Evolutionary conservation across 2,888 invertebrate genomes (phyloP), one percentile per base, ranked within the genome.

Genomic region (Hybos culiciformis): DNA sequence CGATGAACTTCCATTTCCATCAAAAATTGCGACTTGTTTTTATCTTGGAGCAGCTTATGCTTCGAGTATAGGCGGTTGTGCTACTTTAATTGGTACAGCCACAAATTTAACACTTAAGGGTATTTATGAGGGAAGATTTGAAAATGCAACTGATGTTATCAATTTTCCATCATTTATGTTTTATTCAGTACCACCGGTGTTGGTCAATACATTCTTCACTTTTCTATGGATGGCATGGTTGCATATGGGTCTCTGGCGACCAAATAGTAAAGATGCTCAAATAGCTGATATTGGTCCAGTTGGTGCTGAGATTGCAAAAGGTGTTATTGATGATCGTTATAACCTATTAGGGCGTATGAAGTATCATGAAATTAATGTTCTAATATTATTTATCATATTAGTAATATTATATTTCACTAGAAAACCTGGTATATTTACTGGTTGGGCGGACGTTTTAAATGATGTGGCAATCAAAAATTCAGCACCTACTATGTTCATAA

Each of bases 401-500:
- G 82, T 93, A 12, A 56, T 83, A 41, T 71, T 93, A 54, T 94
- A 92, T 81, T 84, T 93, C 62, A 84, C 91, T 62, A 75, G 92
- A 38, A 80, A 80, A 47, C 93, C 93, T 0, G 85, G 87, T 48
- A 86, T 92, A 61, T 80, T 90, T 55, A 70, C 72, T 0, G 93
- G 93, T 2, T 93, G 93, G 91, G 84, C 87, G 1, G 75, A 78
- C 47, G 63, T 75, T 24, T 69, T 83, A 44, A 77, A 40, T 24
- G 11, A 14, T 20, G 19, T 24, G 38, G 29, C n/a, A 50, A 79
- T 85, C 24, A 80, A 81, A 54, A 85, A 86, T 54, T 83, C 84
- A 1, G 83, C 83, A 41, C 80, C 85, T 1, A 91, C 90, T 0
- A 77, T 90, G 58, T 78, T 85, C 50, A 78, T 92, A 12, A 84